phyloP scores from a whole-genome alignment of 2,888 invertebrate genomes.

The Ganaspis brasiliensis region DNA sequence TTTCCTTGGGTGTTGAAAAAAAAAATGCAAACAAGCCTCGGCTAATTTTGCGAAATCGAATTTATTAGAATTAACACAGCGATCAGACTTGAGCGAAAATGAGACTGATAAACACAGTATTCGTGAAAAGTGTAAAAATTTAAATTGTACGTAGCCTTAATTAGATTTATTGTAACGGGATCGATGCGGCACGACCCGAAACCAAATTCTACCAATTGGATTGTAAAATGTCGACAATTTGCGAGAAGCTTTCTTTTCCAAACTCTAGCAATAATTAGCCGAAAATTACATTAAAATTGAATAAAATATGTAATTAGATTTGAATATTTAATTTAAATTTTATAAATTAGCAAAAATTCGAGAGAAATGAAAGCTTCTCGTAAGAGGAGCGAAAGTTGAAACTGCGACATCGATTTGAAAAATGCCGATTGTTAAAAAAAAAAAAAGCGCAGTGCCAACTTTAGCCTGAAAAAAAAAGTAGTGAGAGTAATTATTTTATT shows the following conservation, averaged over 20 bases:
- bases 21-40: constrained; percentile 23
- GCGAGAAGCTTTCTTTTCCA: constrained; percentile 7
- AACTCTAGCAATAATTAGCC: too few relatives aligned
- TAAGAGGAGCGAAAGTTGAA: constrained; percentile 45
- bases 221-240: constrained; percentile 63
- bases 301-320: too few relatives aligned
- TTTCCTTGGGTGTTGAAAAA: background rate
- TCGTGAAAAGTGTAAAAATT: constrained; percentile 73
- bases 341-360: constrained; percentile 4
- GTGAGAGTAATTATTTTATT: constrained; percentile 77
- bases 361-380: background rate
- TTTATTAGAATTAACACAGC: constrained; percentile 34
- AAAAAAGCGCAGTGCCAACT: constrained; percentile 31
- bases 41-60: constrained; percentile 38
- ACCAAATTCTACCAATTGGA: constrained; percentile 75
- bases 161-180: constrained; percentile 65
- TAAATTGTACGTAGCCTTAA: constrained; percentile 70
- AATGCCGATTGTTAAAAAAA: constrained; percentile 32
- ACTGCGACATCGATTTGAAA: background rate
- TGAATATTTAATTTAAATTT: too few relatives aligned
- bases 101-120: constrained; percentile 80
- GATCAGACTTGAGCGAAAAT: constrained; percentile 68
- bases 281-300: background rate
- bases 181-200: constrained; percentile 53
- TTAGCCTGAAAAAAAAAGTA: constrained; percentile 56